These are phyloP conservation scores for Phthorimaea operculella DNA, from an alignment of 1,140 invertebrate species.

Conservation along the genomic window DNA sequence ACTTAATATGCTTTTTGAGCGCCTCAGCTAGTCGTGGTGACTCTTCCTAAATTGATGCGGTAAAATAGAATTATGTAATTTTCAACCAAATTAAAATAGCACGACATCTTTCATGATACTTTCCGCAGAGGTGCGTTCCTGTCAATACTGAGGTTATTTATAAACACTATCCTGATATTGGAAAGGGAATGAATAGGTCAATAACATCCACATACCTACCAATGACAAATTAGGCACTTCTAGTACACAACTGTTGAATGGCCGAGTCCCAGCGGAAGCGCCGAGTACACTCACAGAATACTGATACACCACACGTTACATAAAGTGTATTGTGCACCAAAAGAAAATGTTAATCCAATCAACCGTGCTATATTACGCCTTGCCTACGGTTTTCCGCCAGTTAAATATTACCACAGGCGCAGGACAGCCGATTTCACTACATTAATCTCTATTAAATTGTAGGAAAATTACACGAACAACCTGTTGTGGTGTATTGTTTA, in stretches of 20 bases:
- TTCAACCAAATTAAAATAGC: no score
- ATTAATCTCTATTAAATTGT: conserved; percentile 4
- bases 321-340: conserved; percentile 46
- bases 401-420: conserved; percentile 35
- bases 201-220: no score
- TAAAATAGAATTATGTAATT: no score
- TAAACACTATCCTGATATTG: no score
- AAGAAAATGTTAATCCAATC: conserved; percentile 60
- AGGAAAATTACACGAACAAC: not conserved
- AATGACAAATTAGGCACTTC: not conserved
- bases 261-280: conserved; percentile 44
- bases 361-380: conserved; percentile 52
- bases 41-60: no score
- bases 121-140: no score
- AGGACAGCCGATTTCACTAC: conserved; percentile 33
- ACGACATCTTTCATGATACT: no score
- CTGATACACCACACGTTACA: conserved; percentile 37
- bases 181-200: no score
- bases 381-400: conserved; percentile 55
- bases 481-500: no score
- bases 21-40: no score
- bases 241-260: not conserved
- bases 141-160: no score
- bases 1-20: no score
- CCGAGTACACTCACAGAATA: conserved; percentile 36